Conservation (phyloP, 1,140 invertebrate species). For the Schlechtendalia chinensis region DNA sequence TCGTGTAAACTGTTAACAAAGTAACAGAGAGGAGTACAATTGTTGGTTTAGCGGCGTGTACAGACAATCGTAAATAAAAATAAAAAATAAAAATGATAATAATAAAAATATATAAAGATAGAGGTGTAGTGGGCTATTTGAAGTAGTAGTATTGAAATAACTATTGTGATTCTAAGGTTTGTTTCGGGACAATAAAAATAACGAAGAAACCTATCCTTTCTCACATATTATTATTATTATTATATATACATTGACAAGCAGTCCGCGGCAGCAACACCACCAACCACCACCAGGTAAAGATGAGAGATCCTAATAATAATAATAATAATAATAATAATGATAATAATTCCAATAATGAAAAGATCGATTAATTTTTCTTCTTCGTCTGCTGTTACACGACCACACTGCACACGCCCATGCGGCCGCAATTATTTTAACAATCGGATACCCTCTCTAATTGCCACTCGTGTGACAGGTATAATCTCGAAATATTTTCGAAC, state of each 20-base stretch:
- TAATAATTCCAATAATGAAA: constrained; percentile 48
- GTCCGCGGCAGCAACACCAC: not conserved
- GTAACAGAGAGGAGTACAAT: not conserved
- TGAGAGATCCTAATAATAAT: constrained; percentile 33
- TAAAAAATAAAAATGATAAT: constrained; percentile 9
- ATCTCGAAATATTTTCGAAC: constrained; percentile 39
- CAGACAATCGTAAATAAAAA: constrained; percentile 1
- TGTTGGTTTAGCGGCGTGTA: not conserved
- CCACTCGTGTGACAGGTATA: constrained; percentile 45
- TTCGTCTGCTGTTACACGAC: no score
- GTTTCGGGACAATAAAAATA: constrained; percentile 47
- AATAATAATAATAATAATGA: constrained; percentile 47
- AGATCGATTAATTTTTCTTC: constrained; percentile 48
- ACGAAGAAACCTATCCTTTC: constrained; percentile 46
- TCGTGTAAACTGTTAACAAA: constrained; percentile 19
- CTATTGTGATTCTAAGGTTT: constrained; percentile 43
- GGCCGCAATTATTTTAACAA: constrained; percentile 49
- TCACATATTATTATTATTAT: constrained; percentile 23
- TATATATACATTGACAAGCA: constrained; percentile 41
- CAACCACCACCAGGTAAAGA: constrained; percentile 22
- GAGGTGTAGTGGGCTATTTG: constrained; percentile 30
- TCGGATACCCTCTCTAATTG: constrained; percentile 43
- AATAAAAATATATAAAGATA: constrained; percentile 16
- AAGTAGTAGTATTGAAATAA: constrained; percentile 41
- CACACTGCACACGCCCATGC: constrained; percentile 36